Conservation (phyloP, 2,888 invertebrate species). For the Graphium colonna region DNA sequence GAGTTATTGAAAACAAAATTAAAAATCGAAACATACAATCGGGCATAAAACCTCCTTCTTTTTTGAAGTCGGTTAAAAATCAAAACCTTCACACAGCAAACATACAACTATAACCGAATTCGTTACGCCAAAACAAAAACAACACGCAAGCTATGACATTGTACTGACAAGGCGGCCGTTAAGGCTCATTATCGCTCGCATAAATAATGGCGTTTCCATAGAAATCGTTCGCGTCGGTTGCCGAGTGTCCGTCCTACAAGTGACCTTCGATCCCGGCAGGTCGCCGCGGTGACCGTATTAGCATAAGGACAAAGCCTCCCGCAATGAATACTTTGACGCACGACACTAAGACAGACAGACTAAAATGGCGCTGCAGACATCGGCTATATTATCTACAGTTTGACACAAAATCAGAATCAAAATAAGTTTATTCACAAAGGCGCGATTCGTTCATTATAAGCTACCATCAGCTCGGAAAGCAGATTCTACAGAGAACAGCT, state of each 20-base stretch:
- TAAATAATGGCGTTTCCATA: slow-evolving; percentile 34
- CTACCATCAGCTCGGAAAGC: no score
- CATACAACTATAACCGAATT: neutral
- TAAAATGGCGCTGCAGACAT: slow-evolving; percentile 56
- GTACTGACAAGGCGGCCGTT: slow-evolving; percentile 2
- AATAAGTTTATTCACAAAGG: no score
- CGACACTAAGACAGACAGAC: slow-evolving; percentile 39
- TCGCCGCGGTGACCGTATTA: slow-evolving; percentile 65
- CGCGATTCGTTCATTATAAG: no score
- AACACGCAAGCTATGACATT: neutral
- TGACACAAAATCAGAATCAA: no score
- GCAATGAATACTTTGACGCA: slow-evolving; percentile 65
- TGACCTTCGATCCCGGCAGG: slow-evolving; percentile 64
- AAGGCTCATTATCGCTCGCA: slow-evolving; percentile 37
- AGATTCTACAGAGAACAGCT: no score
- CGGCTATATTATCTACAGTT: no score
- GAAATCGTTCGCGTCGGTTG: slow-evolving; percentile 36
- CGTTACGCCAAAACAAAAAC: slow-evolving; percentile 1
- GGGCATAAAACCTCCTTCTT: no score
- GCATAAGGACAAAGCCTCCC: slow-evolving; percentile 71
- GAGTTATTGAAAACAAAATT: no score
- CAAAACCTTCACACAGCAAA: slow-evolving; percentile 8
- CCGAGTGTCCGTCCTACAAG: slow-evolving; percentile 58
- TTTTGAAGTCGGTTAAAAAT: no score
- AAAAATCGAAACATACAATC: no score